phyloP scores from a whole-genome alignment of 2,888 invertebrate species.

The Gerris lacustris region DNA sequence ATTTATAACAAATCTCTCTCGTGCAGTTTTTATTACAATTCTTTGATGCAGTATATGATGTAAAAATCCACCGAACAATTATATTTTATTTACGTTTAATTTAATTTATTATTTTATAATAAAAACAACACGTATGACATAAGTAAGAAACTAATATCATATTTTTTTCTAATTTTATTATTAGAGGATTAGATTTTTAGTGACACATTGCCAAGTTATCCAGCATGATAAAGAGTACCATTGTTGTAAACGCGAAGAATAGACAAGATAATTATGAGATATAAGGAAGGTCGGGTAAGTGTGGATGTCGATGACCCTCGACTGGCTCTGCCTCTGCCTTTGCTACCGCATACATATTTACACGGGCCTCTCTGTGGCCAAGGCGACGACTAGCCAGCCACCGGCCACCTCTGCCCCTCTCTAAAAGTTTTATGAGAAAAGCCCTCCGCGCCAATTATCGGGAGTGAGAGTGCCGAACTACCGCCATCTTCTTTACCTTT shows the following conservation, averaged over 20 bases:
- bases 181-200: too few relatives aligned
- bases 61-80: too few relatives aligned
- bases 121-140: too few relatives aligned
- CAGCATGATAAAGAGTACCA: too few relatives aligned
- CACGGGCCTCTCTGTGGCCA: neutral
- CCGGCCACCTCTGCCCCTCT: neutral
- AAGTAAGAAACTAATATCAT: too few relatives aligned
- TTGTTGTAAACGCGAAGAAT: neutral
- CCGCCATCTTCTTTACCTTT: neutral
- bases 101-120: too few relatives aligned
- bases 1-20: too few relatives aligned
- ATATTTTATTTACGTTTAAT: too few relatives aligned
- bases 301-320: neutral
- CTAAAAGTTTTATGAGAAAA: neutral
- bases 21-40: too few relatives aligned
- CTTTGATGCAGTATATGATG: too few relatives aligned
- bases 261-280: neutral
- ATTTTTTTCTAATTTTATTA: too few relatives aligned
- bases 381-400: conserved; percentile 7
- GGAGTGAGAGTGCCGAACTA: conserved; percentile 2
- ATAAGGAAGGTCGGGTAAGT: neutral
- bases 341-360: conserved; percentile 3
- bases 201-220: too few relatives aligned
- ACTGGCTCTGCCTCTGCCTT: neutral
- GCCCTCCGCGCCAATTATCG: conserved; percentile 9